Evolutionary conservation across 2,113 vertebrate genomes (phyloP).

Genomic region (Larimichthys crocea): DNA sequence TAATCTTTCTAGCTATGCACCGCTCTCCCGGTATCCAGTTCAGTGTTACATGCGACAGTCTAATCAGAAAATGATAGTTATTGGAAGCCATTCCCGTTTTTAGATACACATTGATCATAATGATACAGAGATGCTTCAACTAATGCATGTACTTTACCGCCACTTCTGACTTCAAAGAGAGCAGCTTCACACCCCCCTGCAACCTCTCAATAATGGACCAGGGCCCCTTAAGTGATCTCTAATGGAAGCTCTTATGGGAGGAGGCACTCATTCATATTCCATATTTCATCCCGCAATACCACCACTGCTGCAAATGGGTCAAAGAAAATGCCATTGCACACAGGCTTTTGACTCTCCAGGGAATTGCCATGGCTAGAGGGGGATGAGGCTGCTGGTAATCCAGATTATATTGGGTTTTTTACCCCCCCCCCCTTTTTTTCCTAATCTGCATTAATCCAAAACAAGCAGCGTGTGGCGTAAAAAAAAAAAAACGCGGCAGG

Average conservation of each 20-base stretch:
- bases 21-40: background rate
- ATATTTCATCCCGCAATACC: slow-evolving; percentile 63
- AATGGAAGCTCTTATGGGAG: slow-evolving; percentile 79
- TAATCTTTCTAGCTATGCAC: background rate
- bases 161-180: slow-evolving; percentile 60
- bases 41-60: background rate
- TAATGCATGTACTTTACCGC: slow-evolving; percentile 55
- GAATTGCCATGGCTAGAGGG: slow-evolving; percentile 60
- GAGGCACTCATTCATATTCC: slow-evolving; percentile 73
- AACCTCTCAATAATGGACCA: slow-evolving; percentile 75
- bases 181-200: slow-evolving; percentile 64
- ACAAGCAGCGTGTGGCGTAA: slow-evolving; percentile 53
- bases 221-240: slow-evolving; percentile 79
- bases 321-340: slow-evolving; percentile 68
- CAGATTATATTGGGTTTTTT: slow-evolving; percentile 73
- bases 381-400: slow-evolving; percentile 70
- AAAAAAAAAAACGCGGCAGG: slow-evolving; percentile 19
- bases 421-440: background rate
- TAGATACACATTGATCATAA: slow-evolving; percentile 37
- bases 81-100: slow-evolving; percentile 37
- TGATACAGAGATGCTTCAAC: slow-evolving; percentile 34
- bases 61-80: slow-evolving; percentile 19
- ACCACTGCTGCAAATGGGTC: slow-evolving; percentile 65
- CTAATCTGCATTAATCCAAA: slow-evolving; percentile 71
- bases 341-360: slow-evolving; percentile 69